Base-by-base conservation (phyloP, 2,113 vertebrate genomes). In the Pelodiscus sinensis region DNA sequence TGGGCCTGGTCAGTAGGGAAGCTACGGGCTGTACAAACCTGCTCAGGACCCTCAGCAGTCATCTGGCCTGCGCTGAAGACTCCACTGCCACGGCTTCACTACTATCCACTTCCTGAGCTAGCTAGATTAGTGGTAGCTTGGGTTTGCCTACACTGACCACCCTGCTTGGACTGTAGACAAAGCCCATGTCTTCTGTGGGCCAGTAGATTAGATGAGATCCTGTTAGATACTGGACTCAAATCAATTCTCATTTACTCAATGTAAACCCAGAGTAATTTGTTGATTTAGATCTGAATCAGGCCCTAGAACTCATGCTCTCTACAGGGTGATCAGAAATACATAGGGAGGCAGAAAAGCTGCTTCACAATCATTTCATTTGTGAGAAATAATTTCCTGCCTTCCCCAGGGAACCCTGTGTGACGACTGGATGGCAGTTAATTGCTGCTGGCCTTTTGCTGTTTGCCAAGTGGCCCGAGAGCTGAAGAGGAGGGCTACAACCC, bases 361-460 rank as follows among this genome's bases (percentile, higher is more conserved):
- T 81, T 12, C 52, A 9, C 7, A 29, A 68, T n/a, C 3, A 7
- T 56, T 56, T 68, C 0, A 1, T 44, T 38, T 6, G 6, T 7
- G 35, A 60, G 22, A 79, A 5, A 6, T 81, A 71, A 11, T 82
- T 5, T 79, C 8, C 2, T 75, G 38, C 4, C 81, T 65, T 11
- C 62, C 56, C 25, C 95, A 98, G 98, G 98, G 98, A 52, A 98
- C 97, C 21, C 96, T 98, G 10, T 97, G 97, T 83, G 98, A 98
- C 73, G 98, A 98, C 96, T 97, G 98, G 98, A 93, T 98, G 62
- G 95, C 88, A 3, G 97, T 98, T 90, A 96, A 84, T 18, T 97
- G 98, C 97, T 99, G 98, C 93, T 99, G 99, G 98, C 98, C 97
- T 21, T 95, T 98, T 86, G 98, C 98, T 88, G 87, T 98, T 31